Evolutionary conservation across 1,140 invertebrate species (phyloP).

Genomic region (Drosophila nikananu): DNA sequence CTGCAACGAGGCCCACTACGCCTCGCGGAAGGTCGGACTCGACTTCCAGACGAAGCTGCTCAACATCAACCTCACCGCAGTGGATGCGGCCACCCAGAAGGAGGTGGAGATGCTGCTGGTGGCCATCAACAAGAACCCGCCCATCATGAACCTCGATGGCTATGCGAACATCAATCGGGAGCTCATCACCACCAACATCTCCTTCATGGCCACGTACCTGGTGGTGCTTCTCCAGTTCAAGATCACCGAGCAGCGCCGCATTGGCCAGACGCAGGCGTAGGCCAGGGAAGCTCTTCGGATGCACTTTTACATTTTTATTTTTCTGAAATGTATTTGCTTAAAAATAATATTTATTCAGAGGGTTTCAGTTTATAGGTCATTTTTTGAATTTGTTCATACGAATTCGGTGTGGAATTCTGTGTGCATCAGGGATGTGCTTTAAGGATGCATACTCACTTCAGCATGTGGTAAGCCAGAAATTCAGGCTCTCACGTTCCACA

Average conservation of each 20-base stretch:
- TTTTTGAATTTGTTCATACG: not conserved
- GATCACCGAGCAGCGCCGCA: constrained; percentile 84
- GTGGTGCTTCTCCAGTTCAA: constrained; percentile 90
- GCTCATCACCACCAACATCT: constrained; percentile 88
- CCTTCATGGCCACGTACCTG: constrained; percentile 89
- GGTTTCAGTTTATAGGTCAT: no score
- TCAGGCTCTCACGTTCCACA: no score
- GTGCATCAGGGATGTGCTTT: no score
- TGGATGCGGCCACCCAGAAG: constrained; percentile 88
- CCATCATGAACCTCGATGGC: constrained; percentile 90
- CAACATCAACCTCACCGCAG: constrained; percentile 88
- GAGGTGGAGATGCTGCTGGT: constrained; percentile 90
- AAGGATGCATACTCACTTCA: no score
- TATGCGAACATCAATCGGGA: constrained; percentile 89
- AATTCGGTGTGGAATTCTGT: no score
- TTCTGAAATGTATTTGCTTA: not conserved
- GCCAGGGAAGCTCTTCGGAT: not conserved
- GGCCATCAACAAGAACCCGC: constrained; percentile 90
- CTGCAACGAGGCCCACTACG: constrained; percentile 89
- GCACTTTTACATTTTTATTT: not conserved
- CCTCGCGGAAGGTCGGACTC: constrained; percentile 88
- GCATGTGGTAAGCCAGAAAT: no score
- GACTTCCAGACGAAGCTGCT: constrained; percentile 88
- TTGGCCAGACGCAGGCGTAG: constrained; percentile 13
- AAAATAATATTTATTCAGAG: not conserved